Evolutionary conservation across 2,797 vertebrate species (phyloP), one percentile per base, ranked within the genome.

Genomic region (Kryptolebias ocellatus): DNA sequence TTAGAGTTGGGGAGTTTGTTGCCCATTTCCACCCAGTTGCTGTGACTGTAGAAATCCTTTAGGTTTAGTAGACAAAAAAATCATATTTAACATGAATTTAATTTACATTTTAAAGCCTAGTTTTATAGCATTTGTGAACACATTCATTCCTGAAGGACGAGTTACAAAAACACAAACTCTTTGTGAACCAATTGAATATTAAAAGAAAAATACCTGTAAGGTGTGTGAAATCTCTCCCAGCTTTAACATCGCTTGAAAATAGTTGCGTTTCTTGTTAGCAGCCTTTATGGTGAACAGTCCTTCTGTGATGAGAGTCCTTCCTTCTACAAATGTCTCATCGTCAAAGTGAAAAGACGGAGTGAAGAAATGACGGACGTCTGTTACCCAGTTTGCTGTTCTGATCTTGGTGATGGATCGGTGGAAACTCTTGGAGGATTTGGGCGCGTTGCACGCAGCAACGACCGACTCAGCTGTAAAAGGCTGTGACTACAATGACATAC

Each of bases 41-140:
- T 64, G 62, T 64, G 62, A 50, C 93, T 94, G 86, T 94, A 94
- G 74, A 94, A 95, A 74, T 95, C 93, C 92, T 94, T 52, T 10
- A 64, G 28, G 45, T 47, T n/a, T 2, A 47, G 16, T 5, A 31
- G 27, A 29, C n/a, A 60, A 46, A 29, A 47, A 20, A 3, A 37
- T n/a, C 9, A 34, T 34, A 34, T 34, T 34, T 34, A 7, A 34
- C 34, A 34, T 7, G 34, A 34, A 34, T 34, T 34, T 34, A 34
- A 1, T 34, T 34, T 9, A 34, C 34, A 34, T 34, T 34, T 34
- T 34, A 4, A 4, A 34, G 31, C 7, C 7, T 7, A 34, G 31
- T 34, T 34, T 34, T 4, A 24, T 24, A 24, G 20, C 20, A 24
- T 24, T 24, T 24, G 20, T 24, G 20, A 24, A 24, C 20, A 24